phyloP scores from a whole-genome alignment of 2,113 vertebrate genomes.

The Tragelaphus imberbis region DNA sequence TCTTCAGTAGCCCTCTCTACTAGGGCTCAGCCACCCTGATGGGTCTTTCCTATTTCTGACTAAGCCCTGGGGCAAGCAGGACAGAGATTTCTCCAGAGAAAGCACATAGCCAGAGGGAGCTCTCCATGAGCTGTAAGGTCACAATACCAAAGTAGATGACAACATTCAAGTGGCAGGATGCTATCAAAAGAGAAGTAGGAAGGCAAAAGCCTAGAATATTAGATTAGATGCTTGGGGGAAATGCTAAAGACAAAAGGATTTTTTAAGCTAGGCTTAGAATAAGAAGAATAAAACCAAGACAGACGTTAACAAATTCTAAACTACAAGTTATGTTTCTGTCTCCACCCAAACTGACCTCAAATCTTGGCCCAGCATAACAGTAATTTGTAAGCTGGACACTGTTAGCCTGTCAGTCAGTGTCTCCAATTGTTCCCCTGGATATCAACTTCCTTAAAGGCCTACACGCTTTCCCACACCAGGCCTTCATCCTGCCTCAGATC shows the following conservation, averaged over 20 bases:
- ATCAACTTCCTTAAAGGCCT: neutral
- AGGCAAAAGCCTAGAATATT: neutral
- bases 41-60: neutral
- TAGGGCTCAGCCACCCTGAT: neutral
- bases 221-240: neutral
- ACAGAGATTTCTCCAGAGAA: neutral
- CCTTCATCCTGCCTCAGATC: neutral
- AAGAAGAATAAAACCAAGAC: neutral
- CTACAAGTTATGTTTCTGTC: neutral
- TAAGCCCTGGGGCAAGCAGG: neutral
- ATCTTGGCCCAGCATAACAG: neutral
- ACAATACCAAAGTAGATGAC: neutral
- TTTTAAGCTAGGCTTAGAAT: neutral
- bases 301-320: neutral
- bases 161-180: neutral
- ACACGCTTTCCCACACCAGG: neutral
- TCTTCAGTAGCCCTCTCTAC: neutral
- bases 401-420: neutral
- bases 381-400: neutral
- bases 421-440: neutral
- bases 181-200: neutral
- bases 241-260: neutral
- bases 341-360: neutral
- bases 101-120: neutral
- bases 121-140: neutral